Conservation (phyloP, 2,888 invertebrate genomes). For the Plusia festucae region DNA sequence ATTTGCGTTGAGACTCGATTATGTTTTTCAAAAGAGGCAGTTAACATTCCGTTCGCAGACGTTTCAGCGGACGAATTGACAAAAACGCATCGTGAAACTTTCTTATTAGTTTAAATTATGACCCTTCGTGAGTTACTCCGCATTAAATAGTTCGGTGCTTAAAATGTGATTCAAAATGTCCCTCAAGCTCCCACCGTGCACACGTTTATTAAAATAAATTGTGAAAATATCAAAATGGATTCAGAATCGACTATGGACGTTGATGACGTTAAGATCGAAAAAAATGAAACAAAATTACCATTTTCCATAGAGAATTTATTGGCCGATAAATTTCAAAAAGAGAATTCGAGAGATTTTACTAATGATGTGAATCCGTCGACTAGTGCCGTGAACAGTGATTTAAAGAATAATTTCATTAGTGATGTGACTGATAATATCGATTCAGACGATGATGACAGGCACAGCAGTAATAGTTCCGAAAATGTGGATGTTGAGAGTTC, state of each 20-base stretch:
- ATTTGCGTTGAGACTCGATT: conserved; percentile 59
- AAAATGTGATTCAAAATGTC: conserved; percentile 62
- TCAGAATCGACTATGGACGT: conserved; percentile 66
- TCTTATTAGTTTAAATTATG: conserved; percentile 83
- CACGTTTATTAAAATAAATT: conserved; percentile 54
- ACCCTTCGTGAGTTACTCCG: conserved; percentile 44
- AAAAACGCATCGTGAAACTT: conserved; percentile 84
- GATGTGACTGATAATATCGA: conserved; percentile 67
- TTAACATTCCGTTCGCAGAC: conserved; percentile 81
- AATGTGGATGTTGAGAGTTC: conserved; percentile 83
- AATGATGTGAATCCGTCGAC: conserved; percentile 57
- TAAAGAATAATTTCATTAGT: conserved; percentile 53
- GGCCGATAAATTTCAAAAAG: conserved; percentile 76
- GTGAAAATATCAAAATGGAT: conserved; percentile 47
- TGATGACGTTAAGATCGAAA: conserved; percentile 72
- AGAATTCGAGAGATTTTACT: conserved; percentile 34
- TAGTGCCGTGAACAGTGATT: conserved; percentile 57
- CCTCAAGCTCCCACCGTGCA: conserved; percentile 45
- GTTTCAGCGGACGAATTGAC: conserved; percentile 85
- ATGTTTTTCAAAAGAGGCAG: conserved; percentile 82
- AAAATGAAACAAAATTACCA: conserved; percentile 74
- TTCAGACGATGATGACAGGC: conserved; percentile 75
- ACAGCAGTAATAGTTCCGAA: conserved; percentile 76
- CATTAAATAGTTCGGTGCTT: conserved; percentile 46
- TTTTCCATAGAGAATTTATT: conserved; percentile 84